Evolutionary conservation across 2,797 vertebrate genomes (phyloP), one percentile per base, ranked within the genome.

Genomic region (Scolopax rusticola): DNA sequence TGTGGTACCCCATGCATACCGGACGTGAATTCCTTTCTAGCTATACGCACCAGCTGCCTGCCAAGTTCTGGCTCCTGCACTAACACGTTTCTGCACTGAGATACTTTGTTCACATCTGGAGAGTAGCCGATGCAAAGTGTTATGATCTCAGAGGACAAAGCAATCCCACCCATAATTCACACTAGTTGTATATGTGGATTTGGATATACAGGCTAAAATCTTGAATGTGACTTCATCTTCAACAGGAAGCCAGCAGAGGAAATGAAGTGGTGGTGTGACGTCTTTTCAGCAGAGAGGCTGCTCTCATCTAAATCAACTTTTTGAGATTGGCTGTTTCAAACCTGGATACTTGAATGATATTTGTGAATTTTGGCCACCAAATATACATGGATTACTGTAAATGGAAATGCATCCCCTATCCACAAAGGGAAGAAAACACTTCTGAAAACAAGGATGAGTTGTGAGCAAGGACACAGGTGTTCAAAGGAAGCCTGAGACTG

Each of bases 81-180:
- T 70, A 73, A 90, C 78, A 89, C 0, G 9, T 95, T 94, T 91
- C 87, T 90, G 32, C 68, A 57, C 25, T 41, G 70, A 56, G 63
- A 76, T 36, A 48, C 63, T 91, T 88, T 51, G 4, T 80, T 95
- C 75, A 71, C 81, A 86, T 95, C 87, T 90, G 90, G 85, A 82
- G 53, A 84, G 41, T 64, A 90, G 74, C 63, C 79, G 74, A 80
- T 88, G 45, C n/a, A 73, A 65, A 54, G 38, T 75, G 47, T 81
- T 67, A 27, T 60, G 47, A 69, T 60, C 4, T 2, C 45, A 68
- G 63, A 82, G 51, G 59, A 69, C 61, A 65, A 90, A 92, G 28
- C 74, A 86, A 89, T 87, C n/a, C 54, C 60, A 79, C 4, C 1
- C 15, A 32, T 76, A 86, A 70, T 73, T 90, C 28, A 82, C 83